phyloP scores from a whole-genome alignment of 2,113 vertebrate species.

The Talpa occidentalis region DNA sequence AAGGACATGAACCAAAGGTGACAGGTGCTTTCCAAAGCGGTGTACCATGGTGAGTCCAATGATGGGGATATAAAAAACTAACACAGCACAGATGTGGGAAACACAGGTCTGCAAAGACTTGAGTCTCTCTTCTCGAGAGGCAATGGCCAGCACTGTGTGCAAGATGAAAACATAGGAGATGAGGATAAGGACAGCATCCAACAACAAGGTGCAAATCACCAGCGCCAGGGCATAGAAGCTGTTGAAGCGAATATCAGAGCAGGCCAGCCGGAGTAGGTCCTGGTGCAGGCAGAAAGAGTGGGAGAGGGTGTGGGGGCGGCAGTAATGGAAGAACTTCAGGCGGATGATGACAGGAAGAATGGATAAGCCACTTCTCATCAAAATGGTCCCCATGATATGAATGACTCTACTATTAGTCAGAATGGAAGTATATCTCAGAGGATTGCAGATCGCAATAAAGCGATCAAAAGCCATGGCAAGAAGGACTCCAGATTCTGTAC shows the following conservation, averaged over 20 bases:
- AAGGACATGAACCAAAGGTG: conserved; percentile 62
- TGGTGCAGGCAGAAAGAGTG: conserved; percentile 44
- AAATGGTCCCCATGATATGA: conserved; percentile 20
- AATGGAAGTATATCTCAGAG: conserved; percentile 59
- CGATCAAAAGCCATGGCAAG: conserved; percentile 65
- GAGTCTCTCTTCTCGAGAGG: conserved; percentile 33
- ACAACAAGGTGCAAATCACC: conserved; percentile 43
- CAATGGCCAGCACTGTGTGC: conserved; percentile 51
- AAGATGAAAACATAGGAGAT: conserved; percentile 67
- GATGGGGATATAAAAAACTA: conserved; percentile 74
- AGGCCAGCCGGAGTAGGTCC: conserved; percentile 65
- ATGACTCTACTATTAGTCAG: conserved; percentile 43
- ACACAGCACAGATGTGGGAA: conserved; percentile 68
- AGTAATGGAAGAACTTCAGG: conserved; percentile 73
- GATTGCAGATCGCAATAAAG: conserved; percentile 64
- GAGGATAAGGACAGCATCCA: conserved; percentile 67
- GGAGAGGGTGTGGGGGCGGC: conserved; percentile 65
- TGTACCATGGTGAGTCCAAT: conserved; percentile 73
- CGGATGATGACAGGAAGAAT: conserved; percentile 57
- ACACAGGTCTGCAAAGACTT: conserved; percentile 73
- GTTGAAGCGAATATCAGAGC: not conserved
- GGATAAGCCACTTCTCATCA: conserved; percentile 49
- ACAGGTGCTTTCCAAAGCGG: conserved; percentile 65
- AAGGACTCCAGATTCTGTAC: conserved; percentile 62
- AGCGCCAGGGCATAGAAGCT: conserved; percentile 57